phyloP scores from a whole-genome alignment of 2,113 vertebrate genomes.

The Haliaeetus leucogaster region DNA sequence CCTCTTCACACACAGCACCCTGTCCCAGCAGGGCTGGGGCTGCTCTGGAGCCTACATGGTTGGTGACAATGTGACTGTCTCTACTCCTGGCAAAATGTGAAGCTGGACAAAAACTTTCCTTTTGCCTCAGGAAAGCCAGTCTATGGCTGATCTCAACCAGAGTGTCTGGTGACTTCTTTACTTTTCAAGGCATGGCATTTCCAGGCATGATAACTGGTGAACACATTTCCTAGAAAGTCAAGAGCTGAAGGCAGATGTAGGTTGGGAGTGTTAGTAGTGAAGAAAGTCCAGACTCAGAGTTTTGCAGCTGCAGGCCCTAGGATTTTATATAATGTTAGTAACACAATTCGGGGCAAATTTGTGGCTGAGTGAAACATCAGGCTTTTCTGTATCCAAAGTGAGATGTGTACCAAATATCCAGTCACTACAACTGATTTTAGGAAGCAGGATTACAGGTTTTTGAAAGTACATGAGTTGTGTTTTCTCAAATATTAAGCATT shows the following conservation, averaged over 20 bases:
- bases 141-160: neutral
- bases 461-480: neutral
- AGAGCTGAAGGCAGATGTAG: neutral
- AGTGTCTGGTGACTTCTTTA: neutral
- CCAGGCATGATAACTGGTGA: neutral
- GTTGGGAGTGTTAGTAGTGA: neutral
- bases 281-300: neutral
- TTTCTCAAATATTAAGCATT: neutral
- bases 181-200: neutral
- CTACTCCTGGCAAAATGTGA: neutral
- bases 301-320: neutral
- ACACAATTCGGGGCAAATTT: neutral
- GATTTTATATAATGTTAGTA: neutral
- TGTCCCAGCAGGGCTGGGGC: neutral
- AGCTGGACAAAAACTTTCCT: neutral
- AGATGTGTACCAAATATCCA: neutral
- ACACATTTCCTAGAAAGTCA: neutral
- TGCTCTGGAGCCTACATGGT: neutral
- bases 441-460: neutral
- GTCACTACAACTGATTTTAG: neutral
- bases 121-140: neutral
- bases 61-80: neutral
- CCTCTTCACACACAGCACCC: neutral
- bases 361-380: neutral
- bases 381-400: neutral